phyloP scores from a whole-genome alignment of 2,797 vertebrate genomes.

The Rhabdophis nuchalis region DNA sequence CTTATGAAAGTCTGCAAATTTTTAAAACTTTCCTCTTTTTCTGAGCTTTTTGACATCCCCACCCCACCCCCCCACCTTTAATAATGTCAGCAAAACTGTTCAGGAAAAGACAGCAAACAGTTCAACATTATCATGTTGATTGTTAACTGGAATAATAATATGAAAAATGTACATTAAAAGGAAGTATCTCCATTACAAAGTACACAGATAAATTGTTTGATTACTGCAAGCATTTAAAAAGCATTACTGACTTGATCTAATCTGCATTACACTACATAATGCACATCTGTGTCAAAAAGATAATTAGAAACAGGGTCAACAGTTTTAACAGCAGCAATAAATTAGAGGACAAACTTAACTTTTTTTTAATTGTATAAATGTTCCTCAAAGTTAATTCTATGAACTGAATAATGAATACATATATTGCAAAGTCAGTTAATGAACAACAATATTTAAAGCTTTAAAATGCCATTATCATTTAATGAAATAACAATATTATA shows the following conservation, averaged over 20 bases:
- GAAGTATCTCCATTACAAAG: constrained; percentile 37
- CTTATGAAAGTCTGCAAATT: background rate
- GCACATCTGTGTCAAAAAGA: constrained; percentile 31
- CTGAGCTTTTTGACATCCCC: background rate
- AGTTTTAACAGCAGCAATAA: constrained; percentile 41
- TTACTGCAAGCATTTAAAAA: constrained; percentile 37
- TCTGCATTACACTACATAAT: constrained; percentile 22
- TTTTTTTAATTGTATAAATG: constrained; percentile 47
- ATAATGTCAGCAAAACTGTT: background rate
- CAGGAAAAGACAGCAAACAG: background rate
- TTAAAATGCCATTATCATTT: constrained; percentile 20
- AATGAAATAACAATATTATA: constrained; percentile 35
- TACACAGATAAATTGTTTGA: constrained; percentile 45
- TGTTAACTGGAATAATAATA: constrained; percentile 47
- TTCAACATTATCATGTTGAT: constrained; percentile 13
- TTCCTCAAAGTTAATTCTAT: constrained; percentile 39
- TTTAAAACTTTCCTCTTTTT: background rate
- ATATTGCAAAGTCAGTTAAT: constrained; percentile 24
- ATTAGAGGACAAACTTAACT: constrained; percentile 41
- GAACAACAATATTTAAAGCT: background rate
- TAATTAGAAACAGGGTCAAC: constrained; percentile 46
- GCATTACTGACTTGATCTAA: constrained; percentile 14
- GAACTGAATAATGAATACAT: constrained; percentile 39
- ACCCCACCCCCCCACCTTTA: background rate
- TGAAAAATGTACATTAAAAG: constrained; percentile 41